A percentile compares a stretch with the other conserved stretches of the same genome.
Evolutionary conservation across 2,888 invertebrate species (phyloP).

Genomic region (Hoplodrina blanda): DNA sequence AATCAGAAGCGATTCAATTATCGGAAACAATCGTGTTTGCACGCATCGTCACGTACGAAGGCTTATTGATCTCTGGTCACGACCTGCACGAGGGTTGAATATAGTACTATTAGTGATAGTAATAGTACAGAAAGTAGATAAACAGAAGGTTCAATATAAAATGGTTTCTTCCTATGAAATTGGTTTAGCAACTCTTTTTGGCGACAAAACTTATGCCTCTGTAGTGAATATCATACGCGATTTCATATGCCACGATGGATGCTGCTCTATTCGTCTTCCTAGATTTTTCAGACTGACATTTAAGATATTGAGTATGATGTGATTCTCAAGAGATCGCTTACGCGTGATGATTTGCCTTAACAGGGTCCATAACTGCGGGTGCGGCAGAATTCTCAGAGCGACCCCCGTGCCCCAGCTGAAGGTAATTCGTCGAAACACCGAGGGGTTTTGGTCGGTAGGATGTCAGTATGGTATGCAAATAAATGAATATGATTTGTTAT

Average conservation of each 20-base stretch:
- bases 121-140: neutral
- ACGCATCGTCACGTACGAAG: slow-evolving; percentile 49
- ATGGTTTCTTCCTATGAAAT: neutral
- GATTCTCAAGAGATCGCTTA: neutral
- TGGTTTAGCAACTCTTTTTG: neutral
- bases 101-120: slow-evolving; percentile 42
- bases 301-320: no score
- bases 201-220: neutral
- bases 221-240: neutral
- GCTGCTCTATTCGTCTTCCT: neutral
- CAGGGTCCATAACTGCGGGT: no score
- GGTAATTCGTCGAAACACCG: no score
- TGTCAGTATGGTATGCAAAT: no score
- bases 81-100: slow-evolving; percentile 50
- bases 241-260: neutral
- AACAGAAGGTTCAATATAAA: slow-evolving; percentile 14
- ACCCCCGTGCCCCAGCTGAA: no score
- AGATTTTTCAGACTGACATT: neutral
- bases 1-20: slow-evolving; percentile 53
- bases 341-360: no score
- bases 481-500: no score
- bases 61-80: slow-evolving; percentile 63
- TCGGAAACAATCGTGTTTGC: slow-evolving; percentile 43
- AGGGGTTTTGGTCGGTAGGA: no score
- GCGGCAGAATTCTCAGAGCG: no score